Evolutionary conservation across 2,113 vertebrate genomes (phyloP).

Genomic region (Panthera uncia): DNA sequence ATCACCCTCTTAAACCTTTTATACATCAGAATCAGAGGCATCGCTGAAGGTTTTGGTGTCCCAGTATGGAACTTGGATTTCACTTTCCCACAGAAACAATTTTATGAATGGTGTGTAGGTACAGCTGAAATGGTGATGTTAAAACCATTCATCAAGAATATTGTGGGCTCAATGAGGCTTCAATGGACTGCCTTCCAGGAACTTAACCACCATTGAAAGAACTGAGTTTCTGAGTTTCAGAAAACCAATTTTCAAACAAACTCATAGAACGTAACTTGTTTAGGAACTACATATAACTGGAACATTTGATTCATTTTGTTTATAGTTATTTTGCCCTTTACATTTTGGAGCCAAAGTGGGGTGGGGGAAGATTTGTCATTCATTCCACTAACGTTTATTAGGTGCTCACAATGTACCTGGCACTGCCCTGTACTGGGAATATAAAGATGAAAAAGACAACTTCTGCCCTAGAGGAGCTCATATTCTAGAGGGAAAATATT

Average conservation of each 20-base stretch:
- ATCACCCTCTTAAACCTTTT: not conserved
- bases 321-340: constrained; percentile 47
- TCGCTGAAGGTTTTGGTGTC: not conserved
- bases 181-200: not conserved
- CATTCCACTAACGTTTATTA: constrained; percentile 49
- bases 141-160: not conserved
- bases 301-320: constrained; percentile 48
- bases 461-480: not conserved
- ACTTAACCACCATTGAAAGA: not conserved
- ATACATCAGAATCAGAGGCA: not conserved
- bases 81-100: constrained; percentile 42
- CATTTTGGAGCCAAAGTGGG: constrained; percentile 45
- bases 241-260: constrained; percentile 40
- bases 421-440: not conserved
- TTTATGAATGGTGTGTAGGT: constrained; percentile 41
- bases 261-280: constrained; percentile 14
- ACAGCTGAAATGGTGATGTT: not conserved
- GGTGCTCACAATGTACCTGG: constrained; percentile 11
- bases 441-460: constrained; percentile 39
- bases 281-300: not conserved
- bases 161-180: not conserved
- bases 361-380: not conserved
- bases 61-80: not conserved
- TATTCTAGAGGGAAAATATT: constrained; percentile 56
- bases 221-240: constrained; percentile 25